Base-by-base conservation (phyloP, 2,888 invertebrate species). In the Aleiodes testaceus region DNA sequence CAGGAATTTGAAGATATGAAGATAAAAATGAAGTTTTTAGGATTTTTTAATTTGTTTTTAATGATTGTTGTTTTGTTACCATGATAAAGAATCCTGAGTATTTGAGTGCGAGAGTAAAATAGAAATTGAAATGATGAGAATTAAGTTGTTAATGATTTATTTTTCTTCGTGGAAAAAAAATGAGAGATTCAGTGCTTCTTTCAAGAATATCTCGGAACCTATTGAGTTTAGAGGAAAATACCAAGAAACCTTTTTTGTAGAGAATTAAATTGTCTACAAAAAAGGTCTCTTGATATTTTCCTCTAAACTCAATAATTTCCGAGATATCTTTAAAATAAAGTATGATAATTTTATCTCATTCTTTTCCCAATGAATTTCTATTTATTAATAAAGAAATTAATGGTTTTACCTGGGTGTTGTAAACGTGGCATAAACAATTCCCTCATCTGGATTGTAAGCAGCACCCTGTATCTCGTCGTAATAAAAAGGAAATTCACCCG, bases 391-490 rank as follows among this genome's bases (percentile, higher is more conserved):
- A n/a, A n/a, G n/a, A n/a, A n/a, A n/a, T n/a, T n/a, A 30, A 16
- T 16, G 6, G 61, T 75, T 89, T 88, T 88, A 94, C 94, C 89
- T 90, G 4, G 95, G 92, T 3, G 96, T 96, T 20, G 93, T 93
- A 84, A 97, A 97, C 0, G 94, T 94, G 14, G 95, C 96, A 77
- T 96, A 95, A 11, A 96, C 89, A 53, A 95, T 88, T 81, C 93
- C 92, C 85, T 95, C 93, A 72, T 93, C 93, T 0, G 92, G 90
- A 68, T 95, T 88, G 84, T 94, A 96, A 49, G 92, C 92, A 79
- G 95, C 92, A 76, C 94, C 93, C 87, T 96, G 96, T n/a, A 97
- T 93, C 85, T 96, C 95, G 84, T 96, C 92, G 81, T 95, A 97
- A 87, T 95, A 93, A 88, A 95, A 96, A 0, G 96, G 96, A 84